phyloP scores from a whole-genome alignment of 92 coral and sea anemone genomes.

The Hydrozoanthus gracilis region DNA sequence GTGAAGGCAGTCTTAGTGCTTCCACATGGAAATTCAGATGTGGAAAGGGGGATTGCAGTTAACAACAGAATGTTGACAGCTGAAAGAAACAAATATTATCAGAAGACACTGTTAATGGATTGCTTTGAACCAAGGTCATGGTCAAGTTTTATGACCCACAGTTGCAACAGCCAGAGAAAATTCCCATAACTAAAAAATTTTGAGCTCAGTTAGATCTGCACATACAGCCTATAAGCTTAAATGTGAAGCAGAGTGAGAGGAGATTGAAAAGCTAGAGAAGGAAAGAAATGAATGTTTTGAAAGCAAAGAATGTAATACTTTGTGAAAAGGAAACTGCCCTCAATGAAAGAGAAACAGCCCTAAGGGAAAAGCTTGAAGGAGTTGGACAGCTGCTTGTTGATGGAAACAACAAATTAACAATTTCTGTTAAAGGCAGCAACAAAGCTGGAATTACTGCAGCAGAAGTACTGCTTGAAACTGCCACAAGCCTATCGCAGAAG shows the following conservation, averaged over 20 bases:
- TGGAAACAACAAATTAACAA: neutral
- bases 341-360: constrained; percentile 26
- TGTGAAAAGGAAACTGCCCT: constrained; percentile 38
- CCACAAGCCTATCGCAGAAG: too few species aligned
- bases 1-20: constrained; percentile 49
- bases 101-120: constrained; percentile 39
- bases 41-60: constrained; percentile 41
- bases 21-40: constrained; percentile 46
- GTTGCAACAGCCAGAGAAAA: constrained; percentile 22
- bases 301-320: constrained; percentile 37
- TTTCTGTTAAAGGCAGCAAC: neutral
- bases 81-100: constrained; percentile 44
- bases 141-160: constrained; percentile 37
- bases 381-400: constrained; percentile 39
- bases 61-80: constrained; percentile 26
- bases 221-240: constrained; percentile 33
- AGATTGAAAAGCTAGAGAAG: constrained; percentile 28
- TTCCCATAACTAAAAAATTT: constrained; percentile 27
- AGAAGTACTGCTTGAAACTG: too few species aligned
- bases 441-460: neutral
- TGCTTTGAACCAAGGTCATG: constrained; percentile 38
- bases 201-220: constrained; percentile 23
- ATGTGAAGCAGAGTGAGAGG: constrained; percentile 26
- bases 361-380: constrained; percentile 34
- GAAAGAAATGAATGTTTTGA: constrained; percentile 42